Evolutionary conservation across 2,797 vertebrate species (phyloP).

Genomic region (Scolopax bukidnonensis): DNA sequence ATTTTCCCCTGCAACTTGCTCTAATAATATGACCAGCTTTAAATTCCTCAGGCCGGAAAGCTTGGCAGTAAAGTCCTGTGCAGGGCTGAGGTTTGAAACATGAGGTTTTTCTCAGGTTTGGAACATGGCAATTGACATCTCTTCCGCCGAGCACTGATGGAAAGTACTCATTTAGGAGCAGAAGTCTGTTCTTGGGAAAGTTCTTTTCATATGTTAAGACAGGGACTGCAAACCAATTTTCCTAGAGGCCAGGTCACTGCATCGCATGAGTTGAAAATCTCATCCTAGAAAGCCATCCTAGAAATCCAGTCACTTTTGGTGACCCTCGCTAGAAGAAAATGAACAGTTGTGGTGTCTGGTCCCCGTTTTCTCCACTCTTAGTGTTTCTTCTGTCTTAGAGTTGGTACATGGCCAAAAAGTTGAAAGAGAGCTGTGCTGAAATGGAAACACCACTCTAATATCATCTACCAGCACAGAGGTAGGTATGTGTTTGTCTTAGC

Average conservation of each 20-base stretch:
- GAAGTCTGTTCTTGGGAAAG: background rate
- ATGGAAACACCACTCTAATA: background rate
- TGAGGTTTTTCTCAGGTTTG: constrained; percentile 35
- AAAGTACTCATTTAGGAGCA: constrained; percentile 8
- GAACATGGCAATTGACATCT: background rate
- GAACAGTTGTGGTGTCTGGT: background rate
- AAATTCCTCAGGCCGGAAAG: background rate
- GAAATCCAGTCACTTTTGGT: background rate
- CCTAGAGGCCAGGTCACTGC: background rate
- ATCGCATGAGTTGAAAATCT: background rate
- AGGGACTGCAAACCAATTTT: background rate
- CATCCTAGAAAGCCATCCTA: background rate
- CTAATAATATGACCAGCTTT: constrained; percentile 21
- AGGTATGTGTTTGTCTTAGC: background rate
- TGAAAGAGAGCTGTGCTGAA: background rate
- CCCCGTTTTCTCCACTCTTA: background rate
- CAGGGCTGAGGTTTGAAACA: constrained; percentile 12
- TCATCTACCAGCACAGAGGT: background rate
- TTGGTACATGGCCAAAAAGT: background rate
- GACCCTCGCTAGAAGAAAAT: background rate
- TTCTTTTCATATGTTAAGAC: background rate
- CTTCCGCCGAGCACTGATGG: background rate
- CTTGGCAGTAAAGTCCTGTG: background rate
- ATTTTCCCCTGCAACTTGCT: constrained; percentile 9
- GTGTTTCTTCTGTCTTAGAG: background rate